Base-by-base conservation (phyloP, 2,797 vertebrate species). In the Etheostoma perlongum region DNA sequence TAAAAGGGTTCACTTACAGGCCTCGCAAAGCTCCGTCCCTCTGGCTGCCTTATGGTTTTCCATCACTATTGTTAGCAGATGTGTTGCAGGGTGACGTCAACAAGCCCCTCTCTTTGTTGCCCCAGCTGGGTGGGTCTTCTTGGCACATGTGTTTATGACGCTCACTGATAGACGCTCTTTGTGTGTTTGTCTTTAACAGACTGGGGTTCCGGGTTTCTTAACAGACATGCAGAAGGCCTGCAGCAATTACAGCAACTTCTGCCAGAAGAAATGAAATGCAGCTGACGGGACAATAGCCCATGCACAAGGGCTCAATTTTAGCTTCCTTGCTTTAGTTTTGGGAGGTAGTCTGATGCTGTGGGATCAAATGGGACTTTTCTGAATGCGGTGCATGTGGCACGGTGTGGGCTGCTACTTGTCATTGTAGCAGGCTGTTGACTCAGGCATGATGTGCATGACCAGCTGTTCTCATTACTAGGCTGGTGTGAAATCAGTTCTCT, bases 191-290 rank as follows among this genome's bases (percentile, higher is more conserved):
- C 8, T 44, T 4, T 0, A 48, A 64, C 95, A 98, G 97, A 97
- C 73, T 0, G 97, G 96, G 0, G 96, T 98, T 46, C 97, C 97
- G 36, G 89, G 85, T 58, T 98, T 98, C 90, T 78, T 99, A 57
- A 95, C 92, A 0, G 95, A 97, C 86, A 90, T 97, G 91, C 91
- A 93, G 72, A 96, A 95, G 78, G 97, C 97, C 85, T 98, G 97
- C 85, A 67, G 14, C 72, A 94, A 81, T 48, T 98, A 97, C 81
- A 4, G 47, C 0, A 58, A n/a, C 53, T 91, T 86, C 92, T 86
- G 90, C 81, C 72, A 88, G 84, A 90, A 82, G 78, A 94, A 94
- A 48, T 95, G 89, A 95, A 44, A 23, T 0, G 14, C 59, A 8
- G 1, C 51, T 5, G 48, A 49, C 2, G 0, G 53, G 4, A 59